These are phyloP conservation scores for Menura novaehollandiae DNA, from an alignment of 2,113 vertebrate species.

Conservation along the genomic window DNA sequence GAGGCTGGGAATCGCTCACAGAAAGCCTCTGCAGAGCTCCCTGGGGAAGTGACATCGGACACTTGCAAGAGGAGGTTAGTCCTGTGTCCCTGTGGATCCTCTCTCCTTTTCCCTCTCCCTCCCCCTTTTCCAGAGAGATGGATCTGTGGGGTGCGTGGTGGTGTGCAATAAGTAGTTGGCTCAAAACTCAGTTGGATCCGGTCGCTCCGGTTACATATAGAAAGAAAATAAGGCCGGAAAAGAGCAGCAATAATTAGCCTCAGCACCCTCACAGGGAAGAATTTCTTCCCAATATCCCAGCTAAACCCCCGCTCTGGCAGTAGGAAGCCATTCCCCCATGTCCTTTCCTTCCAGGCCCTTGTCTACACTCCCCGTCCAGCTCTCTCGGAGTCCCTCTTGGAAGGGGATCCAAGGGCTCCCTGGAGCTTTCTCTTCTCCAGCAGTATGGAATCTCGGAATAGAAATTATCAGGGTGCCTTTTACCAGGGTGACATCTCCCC, in stretches of 20 bases:
- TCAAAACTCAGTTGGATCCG: no score
- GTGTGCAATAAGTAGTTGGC: neutral
- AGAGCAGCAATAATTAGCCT: neutral
- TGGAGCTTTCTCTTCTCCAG: neutral
- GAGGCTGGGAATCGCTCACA: slow-evolving; percentile 76
- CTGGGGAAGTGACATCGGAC: slow-evolving; percentile 86
- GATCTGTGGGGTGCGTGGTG: neutral
- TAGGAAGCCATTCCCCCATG: neutral
- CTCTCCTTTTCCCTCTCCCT: neutral
- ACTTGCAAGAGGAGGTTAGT: slow-evolving; percentile 65
- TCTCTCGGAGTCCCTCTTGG: neutral
- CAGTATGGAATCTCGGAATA: neutral
- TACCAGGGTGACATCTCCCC: no score
- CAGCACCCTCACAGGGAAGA: neutral
- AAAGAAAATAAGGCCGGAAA: neutral
- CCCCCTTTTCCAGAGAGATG: neutral
- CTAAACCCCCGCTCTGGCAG: neutral
- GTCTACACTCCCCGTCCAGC: neutral
- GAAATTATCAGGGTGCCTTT: neutral
- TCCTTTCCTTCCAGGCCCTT: neutral
- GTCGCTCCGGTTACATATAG: no score
- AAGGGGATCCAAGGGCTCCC: neutral
- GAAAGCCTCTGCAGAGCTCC: slow-evolving; percentile 84
- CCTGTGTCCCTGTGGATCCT: accelerated
- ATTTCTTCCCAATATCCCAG: neutral